Base-by-base conservation (phyloP, 37 sponge, comb jelly and placozoan genomes). In the Theonella swinhoei region DNA sequence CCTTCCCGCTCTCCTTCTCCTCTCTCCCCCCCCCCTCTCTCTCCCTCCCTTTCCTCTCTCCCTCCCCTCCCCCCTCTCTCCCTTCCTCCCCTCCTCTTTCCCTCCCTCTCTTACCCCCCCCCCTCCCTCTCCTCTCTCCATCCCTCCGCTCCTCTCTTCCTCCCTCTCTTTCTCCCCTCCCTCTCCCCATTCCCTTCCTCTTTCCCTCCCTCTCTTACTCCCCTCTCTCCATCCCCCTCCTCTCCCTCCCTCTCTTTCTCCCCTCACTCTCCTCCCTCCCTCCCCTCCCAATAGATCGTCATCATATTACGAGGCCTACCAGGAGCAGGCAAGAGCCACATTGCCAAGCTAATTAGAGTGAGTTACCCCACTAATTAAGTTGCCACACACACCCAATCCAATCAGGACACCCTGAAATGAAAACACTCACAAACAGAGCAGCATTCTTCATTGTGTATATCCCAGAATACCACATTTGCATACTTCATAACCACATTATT, bases 261-360 rank as follows among this genome's bases (percentile, higher is more conserved):
- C 66, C 66, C 66, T 65, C 66, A 23, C 66, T 65, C 66, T 20
- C 30, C 66, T 65, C 66, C 30, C 66, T 65, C 66, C 19, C 66
- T 65, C 66, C 19, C 78, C 19, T 54, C 25, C 61, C 3, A 64
- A 0, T 64, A 96, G 97, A 88, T 97, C 68, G 97, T 91, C 59
- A 77, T 97, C 2, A 89, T 97, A 22, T 62, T 97, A 29, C 60
- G 97, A 32, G 97, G 97, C 4, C 47, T 97, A 62, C 97, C 97
- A 9, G 97, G 97, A 0, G 67, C 87, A 69, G 97, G 97, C 7
- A 97, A 97, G 61, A 91, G 87, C 69, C 88, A 91, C 42, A 54
- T 87, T 25, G 94, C 97, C 20, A 93, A 91, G 74, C 70, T 85
- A 9, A 85, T 97, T 23, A 91, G 87, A 83, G 97, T 91, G 31